These are phyloP conservation scores for Eretmocerus hayati DNA, from an alignment of 2,888 invertebrate genomes.

Conservation along the genomic window DNA sequence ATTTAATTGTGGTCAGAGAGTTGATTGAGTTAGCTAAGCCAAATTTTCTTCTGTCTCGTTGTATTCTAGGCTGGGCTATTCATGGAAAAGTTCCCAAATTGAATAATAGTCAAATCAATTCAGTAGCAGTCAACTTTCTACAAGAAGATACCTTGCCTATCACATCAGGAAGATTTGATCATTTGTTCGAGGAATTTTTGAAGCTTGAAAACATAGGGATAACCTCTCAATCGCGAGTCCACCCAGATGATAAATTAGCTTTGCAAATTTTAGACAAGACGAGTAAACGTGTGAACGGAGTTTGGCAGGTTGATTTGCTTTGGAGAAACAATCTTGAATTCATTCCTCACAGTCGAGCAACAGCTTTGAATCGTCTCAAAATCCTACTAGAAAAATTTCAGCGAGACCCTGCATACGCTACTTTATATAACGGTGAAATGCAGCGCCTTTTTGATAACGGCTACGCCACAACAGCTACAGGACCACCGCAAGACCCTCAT, in stretches of 20 bases:
- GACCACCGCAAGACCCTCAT: neutral
- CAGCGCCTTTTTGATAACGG: neutral
- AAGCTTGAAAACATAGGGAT: neutral
- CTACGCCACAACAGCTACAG: neutral
- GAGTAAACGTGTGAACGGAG: neutral
- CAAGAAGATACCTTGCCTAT: neutral
- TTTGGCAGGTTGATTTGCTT: slow-evolving; percentile 13
- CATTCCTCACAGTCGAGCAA: slow-evolving; percentile 1
- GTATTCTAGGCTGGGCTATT: neutral
- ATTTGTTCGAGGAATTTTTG: neutral
- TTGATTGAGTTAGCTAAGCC: neutral
- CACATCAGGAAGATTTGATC: neutral
- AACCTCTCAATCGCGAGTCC: neutral
- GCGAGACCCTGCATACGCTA: neutral
- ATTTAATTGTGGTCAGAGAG: neutral
- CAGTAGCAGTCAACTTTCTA: neutral
- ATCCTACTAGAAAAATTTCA: slow-evolving; percentile 5
- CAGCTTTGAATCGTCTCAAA: too few species aligned
- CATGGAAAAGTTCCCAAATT: neutral
- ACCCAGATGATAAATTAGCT: neutral
- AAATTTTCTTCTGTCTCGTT: neutral
- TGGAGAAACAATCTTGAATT: slow-evolving; percentile 6
- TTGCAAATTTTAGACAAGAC: slow-evolving; percentile 8
- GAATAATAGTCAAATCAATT: neutral
- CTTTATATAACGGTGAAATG: neutral